Conservation (phyloP, 37 sponge, comb jelly and placozoan genomes). For the Spongia lamella region DNA sequence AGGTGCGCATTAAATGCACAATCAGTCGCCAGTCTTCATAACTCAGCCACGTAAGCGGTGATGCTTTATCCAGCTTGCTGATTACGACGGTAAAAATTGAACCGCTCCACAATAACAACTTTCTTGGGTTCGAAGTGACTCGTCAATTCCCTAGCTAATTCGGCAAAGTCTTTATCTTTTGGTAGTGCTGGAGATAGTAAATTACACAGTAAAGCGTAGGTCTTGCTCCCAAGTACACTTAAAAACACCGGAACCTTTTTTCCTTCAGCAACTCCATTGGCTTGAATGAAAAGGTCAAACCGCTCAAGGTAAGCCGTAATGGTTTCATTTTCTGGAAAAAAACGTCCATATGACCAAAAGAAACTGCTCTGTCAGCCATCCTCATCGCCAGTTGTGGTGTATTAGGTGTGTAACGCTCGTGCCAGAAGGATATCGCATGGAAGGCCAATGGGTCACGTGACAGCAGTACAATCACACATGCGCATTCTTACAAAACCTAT, state of each 20-base stretch:
- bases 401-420: too few relatives aligned
- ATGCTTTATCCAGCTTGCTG: background rate
- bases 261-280: slow-evolving; percentile 5
- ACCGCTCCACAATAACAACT: slow-evolving; percentile 17
- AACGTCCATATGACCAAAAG: too few relatives aligned
- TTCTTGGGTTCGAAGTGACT: slow-evolving; percentile 2
- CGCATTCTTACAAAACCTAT: too few relatives aligned
- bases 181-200: background rate
- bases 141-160: background rate
- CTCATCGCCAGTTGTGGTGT: too few relatives aligned
- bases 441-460: too few relatives aligned
- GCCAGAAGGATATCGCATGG: too few relatives aligned
- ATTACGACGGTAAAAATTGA: slow-evolving; percentile 1
- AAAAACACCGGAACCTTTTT: background rate
- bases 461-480: too few relatives aligned
- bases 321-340: too few relatives aligned
- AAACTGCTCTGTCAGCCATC: too few relatives aligned
- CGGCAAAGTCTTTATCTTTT: background rate
- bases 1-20: background rate
- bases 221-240: slow-evolving; percentile 1
- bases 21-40: background rate
- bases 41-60: background rate
- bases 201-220: slow-evolving; percentile 2
- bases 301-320: too few relatives aligned
- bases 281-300: too few relatives aligned